These are phyloP conservation scores for Ctena decussata DNA, from an alignment of 2,888 invertebrate species.

Conservation along the genomic window DNA sequence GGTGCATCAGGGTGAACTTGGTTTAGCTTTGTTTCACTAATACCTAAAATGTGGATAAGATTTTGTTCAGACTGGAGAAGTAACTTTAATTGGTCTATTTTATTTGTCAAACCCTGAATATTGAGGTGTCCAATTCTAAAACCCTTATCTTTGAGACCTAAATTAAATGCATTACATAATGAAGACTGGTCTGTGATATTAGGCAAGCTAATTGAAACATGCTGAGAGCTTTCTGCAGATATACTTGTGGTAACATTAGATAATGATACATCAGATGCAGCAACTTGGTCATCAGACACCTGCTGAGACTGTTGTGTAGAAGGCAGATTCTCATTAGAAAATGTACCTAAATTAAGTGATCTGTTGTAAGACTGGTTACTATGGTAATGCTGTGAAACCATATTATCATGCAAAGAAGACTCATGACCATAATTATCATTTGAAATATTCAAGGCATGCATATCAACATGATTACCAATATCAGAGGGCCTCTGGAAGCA, in stretches of 20 bases:
- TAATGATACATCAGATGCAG: not conserved
- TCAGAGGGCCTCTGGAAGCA: not conserved
- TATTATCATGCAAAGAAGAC: not conserved
- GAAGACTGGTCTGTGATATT: too few relatives aligned
- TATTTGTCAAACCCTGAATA: too few relatives aligned
- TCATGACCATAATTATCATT: not conserved
- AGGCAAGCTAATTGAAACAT: too few relatives aligned
- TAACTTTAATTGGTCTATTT: too few relatives aligned
- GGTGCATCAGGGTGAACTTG: too few relatives aligned
- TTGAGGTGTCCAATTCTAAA: too few relatives aligned
- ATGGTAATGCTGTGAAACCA: not conserved
- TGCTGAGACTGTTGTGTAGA: not conserved
- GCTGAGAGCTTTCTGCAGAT: too few relatives aligned
- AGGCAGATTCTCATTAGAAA: not conserved
- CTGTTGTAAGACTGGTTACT: not conserved
- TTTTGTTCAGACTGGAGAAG: too few relatives aligned
- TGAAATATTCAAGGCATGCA: not conserved
- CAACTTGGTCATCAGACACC: not conserved
- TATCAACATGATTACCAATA: not conserved
- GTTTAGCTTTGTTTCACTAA: too few relatives aligned
- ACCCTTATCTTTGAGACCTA: too few relatives aligned
- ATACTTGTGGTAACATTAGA: not conserved
- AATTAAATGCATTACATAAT: too few relatives aligned
- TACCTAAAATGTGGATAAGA: too few relatives aligned
- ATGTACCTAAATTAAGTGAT: not conserved